Evolutionary conservation across 2,888 invertebrate genomes (phyloP).

Genomic region (Netelia inedita): DNA sequence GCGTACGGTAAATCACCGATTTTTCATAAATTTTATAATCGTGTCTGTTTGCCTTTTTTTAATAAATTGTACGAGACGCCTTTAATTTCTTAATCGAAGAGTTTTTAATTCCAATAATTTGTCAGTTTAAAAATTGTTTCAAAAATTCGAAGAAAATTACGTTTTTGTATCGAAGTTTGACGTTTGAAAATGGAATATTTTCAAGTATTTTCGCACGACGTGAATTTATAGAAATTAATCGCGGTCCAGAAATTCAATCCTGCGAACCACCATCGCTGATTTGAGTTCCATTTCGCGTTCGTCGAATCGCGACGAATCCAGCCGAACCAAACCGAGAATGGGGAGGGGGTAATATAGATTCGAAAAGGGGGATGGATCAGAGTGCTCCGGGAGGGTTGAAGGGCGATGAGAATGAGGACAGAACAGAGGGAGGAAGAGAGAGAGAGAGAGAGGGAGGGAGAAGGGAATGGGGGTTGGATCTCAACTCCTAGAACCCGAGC

Average conservation of each 20-base stretch:
- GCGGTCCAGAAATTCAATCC: not conserved
- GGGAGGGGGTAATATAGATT: slow-evolving; percentile 52
- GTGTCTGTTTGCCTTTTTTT: not conserved
- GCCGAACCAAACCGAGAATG: slow-evolving; percentile 30
- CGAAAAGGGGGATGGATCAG: slow-evolving; percentile 47
- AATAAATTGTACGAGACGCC: not conserved
- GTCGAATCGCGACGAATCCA: slow-evolving; percentile 47
- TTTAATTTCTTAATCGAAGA: slow-evolving; percentile 4
- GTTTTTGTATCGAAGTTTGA: not conserved
- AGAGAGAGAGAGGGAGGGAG: slow-evolving; percentile 59
- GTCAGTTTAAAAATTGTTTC: not conserved
- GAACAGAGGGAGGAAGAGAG: slow-evolving; percentile 22
- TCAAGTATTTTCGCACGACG: not conserved
- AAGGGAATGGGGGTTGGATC: slow-evolving; percentile 28
- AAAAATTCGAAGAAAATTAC: slow-evolving; percentile 10
- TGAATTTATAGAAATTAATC: slow-evolving; percentile 1
- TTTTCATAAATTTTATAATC: slow-evolving; percentile 1
- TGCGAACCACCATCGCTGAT: slow-evolving; percentile 60
- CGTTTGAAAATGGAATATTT: not conserved
- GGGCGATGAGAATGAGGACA: slow-evolving; percentile 51
- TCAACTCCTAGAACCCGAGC: slow-evolving; percentile 74
- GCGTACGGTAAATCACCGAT: not conserved
- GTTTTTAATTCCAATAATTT: too few relatives aligned
- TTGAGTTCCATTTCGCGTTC: slow-evolving; percentile 29
- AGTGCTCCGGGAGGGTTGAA: slow-evolving; percentile 58